A percentile compares a stretch with the other conserved stretches of the same genome.
Evolutionary conservation across 2,797 vertebrate genomes (phyloP).

Genomic region (Paramormyrops hopkinsi): DNA sequence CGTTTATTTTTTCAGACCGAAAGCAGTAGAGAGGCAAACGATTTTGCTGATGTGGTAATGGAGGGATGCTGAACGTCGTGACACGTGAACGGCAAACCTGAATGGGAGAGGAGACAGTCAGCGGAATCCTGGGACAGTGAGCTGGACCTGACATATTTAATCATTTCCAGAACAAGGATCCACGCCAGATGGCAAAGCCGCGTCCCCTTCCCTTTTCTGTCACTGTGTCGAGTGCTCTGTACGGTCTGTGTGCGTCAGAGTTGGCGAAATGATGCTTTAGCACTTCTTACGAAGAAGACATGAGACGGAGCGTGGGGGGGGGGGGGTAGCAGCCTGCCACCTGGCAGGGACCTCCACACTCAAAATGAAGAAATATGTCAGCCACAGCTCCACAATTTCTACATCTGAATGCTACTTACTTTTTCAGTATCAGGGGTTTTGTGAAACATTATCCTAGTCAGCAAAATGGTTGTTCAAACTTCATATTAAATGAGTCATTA

Average conservation of each 20-base stretch:
- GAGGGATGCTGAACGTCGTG: not conserved
- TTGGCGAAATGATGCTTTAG: conserved; percentile 9
- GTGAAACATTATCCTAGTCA: not conserved
- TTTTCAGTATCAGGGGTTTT: not conserved
- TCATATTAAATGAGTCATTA: not conserved
- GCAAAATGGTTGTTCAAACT: not conserved
- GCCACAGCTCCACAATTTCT: not conserved
- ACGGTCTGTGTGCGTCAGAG: not conserved
- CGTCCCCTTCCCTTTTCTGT: not conserved
- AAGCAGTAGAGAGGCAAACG: not conserved
- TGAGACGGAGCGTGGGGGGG: not conserved
- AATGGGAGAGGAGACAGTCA: not conserved
- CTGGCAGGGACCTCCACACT: not conserved
- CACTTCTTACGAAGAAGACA: not conserved
- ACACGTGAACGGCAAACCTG: not conserved
- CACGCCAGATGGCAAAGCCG: not conserved
- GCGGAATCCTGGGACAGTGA: not conserved
- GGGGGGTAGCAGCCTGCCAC: not conserved
- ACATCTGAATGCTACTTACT: not conserved
- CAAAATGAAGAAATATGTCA: conserved; percentile 1
- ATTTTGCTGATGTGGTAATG: not conserved
- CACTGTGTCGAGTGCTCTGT: not conserved
- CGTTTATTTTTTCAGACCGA: not conserved
- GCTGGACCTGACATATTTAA: not conserved
- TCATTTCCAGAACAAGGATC: not conserved